phyloP scores from a whole-genome alignment of 2,888 invertebrate species.

The Andrena marginata region DNA sequence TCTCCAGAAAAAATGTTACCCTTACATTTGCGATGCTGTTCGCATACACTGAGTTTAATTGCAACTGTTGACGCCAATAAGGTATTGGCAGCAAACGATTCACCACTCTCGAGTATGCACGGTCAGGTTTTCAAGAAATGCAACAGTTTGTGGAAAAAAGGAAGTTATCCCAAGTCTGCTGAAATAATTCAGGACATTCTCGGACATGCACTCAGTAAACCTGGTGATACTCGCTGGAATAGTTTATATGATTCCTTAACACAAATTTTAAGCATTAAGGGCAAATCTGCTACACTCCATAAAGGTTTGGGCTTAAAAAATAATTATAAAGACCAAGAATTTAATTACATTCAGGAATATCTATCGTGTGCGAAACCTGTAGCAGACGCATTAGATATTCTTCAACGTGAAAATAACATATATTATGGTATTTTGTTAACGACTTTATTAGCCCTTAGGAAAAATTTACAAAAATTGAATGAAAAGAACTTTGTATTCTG shows the following conservation, averaged over 20 bases:
- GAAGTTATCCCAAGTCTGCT: too few species aligned
- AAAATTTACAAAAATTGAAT: too few species aligned
- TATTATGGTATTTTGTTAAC: slow-evolving; percentile 1
- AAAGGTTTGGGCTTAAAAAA: not conserved
- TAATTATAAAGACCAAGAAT: not conserved
- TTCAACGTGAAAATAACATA: not conserved
- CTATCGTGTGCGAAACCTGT: not conserved
- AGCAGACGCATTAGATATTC: too few species aligned
- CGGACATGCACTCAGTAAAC: not conserved
- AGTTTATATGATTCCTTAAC: too few species aligned
- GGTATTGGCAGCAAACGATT: not conserved
- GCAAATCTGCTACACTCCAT: too few species aligned
- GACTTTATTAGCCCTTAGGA: not conserved
- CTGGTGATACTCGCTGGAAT: not conserved
- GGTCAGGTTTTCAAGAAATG: not conserved
- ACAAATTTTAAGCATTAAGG: too few species aligned
- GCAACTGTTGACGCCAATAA: not conserved
- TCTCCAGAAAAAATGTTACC: not conserved
- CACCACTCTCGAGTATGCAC: not conserved
- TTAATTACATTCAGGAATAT: not conserved
- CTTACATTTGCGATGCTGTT: not conserved
- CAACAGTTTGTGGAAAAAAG: too few species aligned
- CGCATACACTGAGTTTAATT: not conserved
- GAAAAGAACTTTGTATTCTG: not conserved
- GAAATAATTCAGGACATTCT: slow-evolving; percentile 3